Conservation (phyloP, 92 coral and sea anemone genomes). For the Bergia puertoricense region DNA sequence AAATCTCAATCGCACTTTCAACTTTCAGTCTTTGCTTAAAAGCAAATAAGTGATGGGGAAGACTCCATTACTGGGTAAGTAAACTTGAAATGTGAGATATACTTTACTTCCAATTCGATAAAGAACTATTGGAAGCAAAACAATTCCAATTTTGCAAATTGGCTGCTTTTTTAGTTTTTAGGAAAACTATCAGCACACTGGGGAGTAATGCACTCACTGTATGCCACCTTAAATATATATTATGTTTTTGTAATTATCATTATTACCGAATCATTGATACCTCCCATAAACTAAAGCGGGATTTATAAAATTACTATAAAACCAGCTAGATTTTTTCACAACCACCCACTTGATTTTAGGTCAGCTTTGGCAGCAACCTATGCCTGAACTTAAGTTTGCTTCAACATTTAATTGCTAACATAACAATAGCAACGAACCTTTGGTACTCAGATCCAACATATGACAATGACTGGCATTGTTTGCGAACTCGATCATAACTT, state of each 20-base stretch:
- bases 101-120: neutral
- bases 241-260: neutral
- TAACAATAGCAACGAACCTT: neutral
- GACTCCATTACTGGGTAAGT: neutral
- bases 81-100: neutral
- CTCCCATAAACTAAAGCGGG: slow-evolving; percentile 7
- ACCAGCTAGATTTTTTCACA: slow-evolving; percentile 27
- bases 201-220: neutral
- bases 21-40: too few species aligned
- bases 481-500: neutral
- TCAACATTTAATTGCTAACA: neutral
- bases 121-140: neutral
- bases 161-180: neutral
- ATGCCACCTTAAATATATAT: slow-evolving; percentile 8
- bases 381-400: neutral
- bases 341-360: slow-evolving; percentile 25
- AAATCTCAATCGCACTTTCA: too few species aligned
- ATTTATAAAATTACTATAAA: neutral
- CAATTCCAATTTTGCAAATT: neutral
- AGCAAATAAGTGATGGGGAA: neutral
- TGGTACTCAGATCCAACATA: neutral
- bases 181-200: slow-evolving; percentile 1
- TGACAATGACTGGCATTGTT: neutral
- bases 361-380: slow-evolving; percentile 8
- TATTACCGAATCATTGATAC: neutral